Conservation (phyloP, 2,888 invertebrate species). For the Invenusta paracnida region DNA sequence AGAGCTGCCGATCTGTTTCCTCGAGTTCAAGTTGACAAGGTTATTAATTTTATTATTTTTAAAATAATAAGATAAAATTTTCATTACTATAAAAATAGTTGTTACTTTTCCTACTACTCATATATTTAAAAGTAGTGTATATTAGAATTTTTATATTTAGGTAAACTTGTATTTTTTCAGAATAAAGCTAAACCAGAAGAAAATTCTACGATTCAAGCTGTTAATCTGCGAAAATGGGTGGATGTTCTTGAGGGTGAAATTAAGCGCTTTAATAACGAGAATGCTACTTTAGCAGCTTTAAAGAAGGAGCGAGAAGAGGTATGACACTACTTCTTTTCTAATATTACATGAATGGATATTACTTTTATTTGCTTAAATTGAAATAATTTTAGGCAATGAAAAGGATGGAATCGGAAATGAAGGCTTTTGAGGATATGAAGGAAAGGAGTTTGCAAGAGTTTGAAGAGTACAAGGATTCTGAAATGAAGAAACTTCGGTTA, state of each 20-base stretch:
- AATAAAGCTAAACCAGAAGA: slow-evolving; percentile 32
- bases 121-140: not conserved
- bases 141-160: not conserved
- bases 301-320: slow-evolving; percentile 39
- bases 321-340: not conserved
- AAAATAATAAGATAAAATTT: too few relatives aligned
- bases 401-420: slow-evolving; percentile 37
- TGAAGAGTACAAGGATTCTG: slow-evolving; percentile 30
- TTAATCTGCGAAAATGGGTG: slow-evolving; percentile 37
- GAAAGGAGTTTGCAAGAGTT: not conserved
- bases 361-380: too few relatives aligned
- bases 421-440: slow-evolving; percentile 16
- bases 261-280: slow-evolving; percentile 34
- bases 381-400: not conserved
- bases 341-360: too few relatives aligned
- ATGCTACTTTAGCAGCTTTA: not conserved
- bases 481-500: slow-evolving; percentile 34
- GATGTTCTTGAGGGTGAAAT: slow-evolving; percentile 37
- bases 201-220: slow-evolving; percentile 28
- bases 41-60: not conserved
- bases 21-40: not conserved
- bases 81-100: not conserved
- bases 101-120: not conserved
- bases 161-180: not conserved
- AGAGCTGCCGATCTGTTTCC: not conserved